These are phyloP conservation scores for Drosophila buzzatii DNA, from an alignment of 2,888 invertebrate genomes.

Conservation along the genomic window DNA sequence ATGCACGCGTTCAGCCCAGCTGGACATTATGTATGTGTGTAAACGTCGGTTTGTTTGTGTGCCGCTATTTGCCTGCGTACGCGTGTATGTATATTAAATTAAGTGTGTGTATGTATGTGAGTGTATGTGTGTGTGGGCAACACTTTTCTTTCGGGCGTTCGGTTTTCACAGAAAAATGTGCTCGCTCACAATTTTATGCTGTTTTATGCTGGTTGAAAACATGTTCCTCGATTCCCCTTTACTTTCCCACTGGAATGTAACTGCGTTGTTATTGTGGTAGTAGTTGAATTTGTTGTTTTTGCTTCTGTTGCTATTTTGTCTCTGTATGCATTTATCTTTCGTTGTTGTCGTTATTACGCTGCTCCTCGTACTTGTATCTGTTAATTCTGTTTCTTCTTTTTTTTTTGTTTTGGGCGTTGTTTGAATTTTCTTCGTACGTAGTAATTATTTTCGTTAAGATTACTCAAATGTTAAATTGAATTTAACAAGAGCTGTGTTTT, in stretches of 20 bases:
- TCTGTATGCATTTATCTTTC: slow-evolving; percentile 58
- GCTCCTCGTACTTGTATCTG: slow-evolving; percentile 37
- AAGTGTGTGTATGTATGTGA: slow-evolving; percentile 4
- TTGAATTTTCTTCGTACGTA: slow-evolving; percentile 58
- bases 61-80: slow-evolving; percentile 46
- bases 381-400: slow-evolving; percentile 21
- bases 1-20: slow-evolving; percentile 97
- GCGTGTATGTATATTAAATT: slow-evolving; percentile 20
- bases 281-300: slow-evolving; percentile 20
- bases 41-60: slow-evolving; percentile 29
- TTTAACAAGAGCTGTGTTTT: slow-evolving; percentile 36
- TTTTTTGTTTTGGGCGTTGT: slow-evolving; percentile 61
- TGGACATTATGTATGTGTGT: slow-evolving; percentile 87
- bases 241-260: slow-evolving; percentile 70
- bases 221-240: slow-evolving; percentile 55
- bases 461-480: slow-evolving; percentile 44
- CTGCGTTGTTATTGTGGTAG: slow-evolving; percentile 40
- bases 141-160: slow-evolving; percentile 65
- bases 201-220: slow-evolving; percentile 69
- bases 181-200: slow-evolving; percentile 69
- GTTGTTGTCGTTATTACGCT: slow-evolving; percentile 40
- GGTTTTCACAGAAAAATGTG: slow-evolving; percentile 75
- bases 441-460: slow-evolving; percentile 42
- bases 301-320: slow-evolving; percentile 39
- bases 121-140: slow-evolving; percentile 45